Evolutionary conservation across 1,140 invertebrate genomes (phyloP), one percentile per base, ranked within the genome.

Genomic region (Ostrea edulis): DNA sequence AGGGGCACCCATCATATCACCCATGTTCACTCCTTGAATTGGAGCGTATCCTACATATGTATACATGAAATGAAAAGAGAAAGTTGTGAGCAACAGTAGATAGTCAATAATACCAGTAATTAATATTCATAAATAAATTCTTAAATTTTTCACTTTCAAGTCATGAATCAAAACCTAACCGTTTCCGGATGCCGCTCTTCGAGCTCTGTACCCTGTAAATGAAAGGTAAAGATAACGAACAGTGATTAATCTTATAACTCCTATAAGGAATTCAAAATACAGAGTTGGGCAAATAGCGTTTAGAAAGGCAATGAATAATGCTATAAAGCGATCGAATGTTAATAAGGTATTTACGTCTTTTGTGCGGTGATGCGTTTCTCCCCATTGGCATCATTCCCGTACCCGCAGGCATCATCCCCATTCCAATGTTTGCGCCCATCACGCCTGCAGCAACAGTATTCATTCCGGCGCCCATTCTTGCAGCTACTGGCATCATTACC

Each of bases 361-460:
- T 44, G 84, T 25, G 35, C 44, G 51, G 22, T 20, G 68, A 25
- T 77, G 25, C 22, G 25, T 77, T 77, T 77, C 68, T 25, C 35
- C 68, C 68, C 68, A 77, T 77, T 35, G 68, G 25, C 68, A 77
- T 77, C 68, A 44, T 44, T 5, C 35, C 35, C 68, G 35, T 77
- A 9, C 68, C 68, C 7, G 29, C 14, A 29, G 68, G 25, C 68
- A 77, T 77, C 68, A 44, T 44, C 35, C 35, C 35, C 35, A 44
- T 44, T 44, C 35, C 35, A 2, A 1, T 44, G 35, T 44, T 44
- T 2, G 35, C 35, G 35, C 35, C 35, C 35, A 44, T 44, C 35
- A 44, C 35, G 35, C 35, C 35, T 25, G 29, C 29, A 9, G 9
- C 68, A 2, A 29, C 14, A 29, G 68, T 8, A 22, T 29, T 77